Conservation (phyloP, 2,113 vertebrate genomes). For the Motacilla alba region DNA sequence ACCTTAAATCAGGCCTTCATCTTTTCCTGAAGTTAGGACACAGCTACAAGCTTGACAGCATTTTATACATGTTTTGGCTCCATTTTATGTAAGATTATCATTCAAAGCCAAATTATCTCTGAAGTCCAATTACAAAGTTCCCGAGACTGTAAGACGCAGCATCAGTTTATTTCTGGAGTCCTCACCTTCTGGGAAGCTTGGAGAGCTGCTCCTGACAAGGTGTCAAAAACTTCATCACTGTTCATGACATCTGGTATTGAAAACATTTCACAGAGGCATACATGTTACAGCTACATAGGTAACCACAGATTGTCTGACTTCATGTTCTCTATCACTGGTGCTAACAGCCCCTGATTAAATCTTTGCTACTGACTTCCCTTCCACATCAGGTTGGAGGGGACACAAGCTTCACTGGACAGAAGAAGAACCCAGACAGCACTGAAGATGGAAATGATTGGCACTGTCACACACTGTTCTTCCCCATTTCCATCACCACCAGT, state of each 20-base stretch:
- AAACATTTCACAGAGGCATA: neutral
- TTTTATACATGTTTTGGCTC: neutral
- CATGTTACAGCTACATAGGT: fast-evolving
- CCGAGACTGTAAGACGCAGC: neutral
- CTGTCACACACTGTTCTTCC: neutral
- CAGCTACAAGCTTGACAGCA: neutral
- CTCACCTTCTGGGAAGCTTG: neutral
- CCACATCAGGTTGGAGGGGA: neutral
- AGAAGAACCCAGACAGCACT: neutral
- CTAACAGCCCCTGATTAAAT: neutral
- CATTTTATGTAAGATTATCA: neutral
- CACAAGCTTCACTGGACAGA: neutral
- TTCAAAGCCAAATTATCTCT: neutral
- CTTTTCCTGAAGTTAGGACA: neutral
- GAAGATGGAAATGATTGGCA: neutral
- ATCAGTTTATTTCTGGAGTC: neutral
- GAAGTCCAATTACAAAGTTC: neutral
- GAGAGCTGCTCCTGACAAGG: neutral
- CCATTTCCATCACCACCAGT: neutral
- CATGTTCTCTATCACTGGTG: neutral
- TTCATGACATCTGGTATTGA: neutral
- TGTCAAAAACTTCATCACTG: neutral
- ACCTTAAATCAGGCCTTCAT: neutral
- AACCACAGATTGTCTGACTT: neutral
- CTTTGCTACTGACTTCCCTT: neutral